Percentiles rank a stretch among this genome's conserved stretches.
Conservation (phyloP, 2,888 invertebrate genomes). For the Aphodius granarius region DNA sequence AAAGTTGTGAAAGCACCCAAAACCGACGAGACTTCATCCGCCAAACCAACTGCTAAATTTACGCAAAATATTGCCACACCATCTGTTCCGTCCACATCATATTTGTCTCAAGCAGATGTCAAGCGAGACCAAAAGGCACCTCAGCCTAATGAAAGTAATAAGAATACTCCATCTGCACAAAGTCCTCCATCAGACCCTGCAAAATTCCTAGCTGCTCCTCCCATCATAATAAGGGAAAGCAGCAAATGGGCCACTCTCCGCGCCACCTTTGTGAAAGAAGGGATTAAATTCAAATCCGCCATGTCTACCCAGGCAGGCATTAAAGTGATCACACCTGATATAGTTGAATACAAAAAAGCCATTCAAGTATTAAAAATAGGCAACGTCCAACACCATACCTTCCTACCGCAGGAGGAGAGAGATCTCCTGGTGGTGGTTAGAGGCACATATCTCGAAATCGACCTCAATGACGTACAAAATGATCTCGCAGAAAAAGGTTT, state of each 20-base stretch:
- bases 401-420: neutral
- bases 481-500: neutral
- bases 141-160: too few species aligned
- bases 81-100: too few species aligned
- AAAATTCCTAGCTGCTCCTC: neutral
- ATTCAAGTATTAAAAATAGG: neutral
- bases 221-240: neutral
- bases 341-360: neutral
- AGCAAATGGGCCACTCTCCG: neutral
- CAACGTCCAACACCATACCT: neutral
- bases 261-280: neutral
- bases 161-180: too few species aligned
- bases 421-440: neutral
- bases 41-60: too few species aligned
- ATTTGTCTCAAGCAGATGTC: too few species aligned
- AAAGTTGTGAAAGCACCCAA: too few species aligned
- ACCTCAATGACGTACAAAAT: too few species aligned
- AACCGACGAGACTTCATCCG: too few species aligned
- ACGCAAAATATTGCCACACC: too few species aligned
- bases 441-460: neutral
- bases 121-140: too few species aligned
- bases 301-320: neutral
- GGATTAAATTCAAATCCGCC: neutral
- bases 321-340: neutral
- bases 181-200: too few species aligned